Conservation (phyloP, 2,888 invertebrate genomes). For the Criorhina ranunculi region DNA sequence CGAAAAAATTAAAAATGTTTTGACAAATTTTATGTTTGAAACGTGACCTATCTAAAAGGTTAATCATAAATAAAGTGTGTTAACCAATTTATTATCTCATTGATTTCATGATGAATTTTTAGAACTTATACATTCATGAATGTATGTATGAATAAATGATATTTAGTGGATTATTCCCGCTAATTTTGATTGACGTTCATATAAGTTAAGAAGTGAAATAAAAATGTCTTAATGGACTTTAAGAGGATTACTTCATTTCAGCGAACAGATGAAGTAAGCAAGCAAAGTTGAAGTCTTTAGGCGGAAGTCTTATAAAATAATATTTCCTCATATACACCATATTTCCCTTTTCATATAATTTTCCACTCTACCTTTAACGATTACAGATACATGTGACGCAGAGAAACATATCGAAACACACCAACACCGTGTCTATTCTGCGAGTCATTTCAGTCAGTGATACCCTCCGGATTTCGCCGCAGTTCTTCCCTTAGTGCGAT, state of each 20-base stretch:
- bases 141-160: not conserved
- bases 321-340: too few relatives aligned
- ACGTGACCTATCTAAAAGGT: slow-evolving; percentile 33
- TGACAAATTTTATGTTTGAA: slow-evolving; percentile 24
- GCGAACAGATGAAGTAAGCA: not conserved
- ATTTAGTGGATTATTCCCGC: slow-evolving; percentile 4
- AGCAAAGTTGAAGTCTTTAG: not conserved
- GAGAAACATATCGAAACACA: too few relatives aligned
- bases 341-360: too few relatives aligned
- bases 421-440: too few relatives aligned
- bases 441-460: too few relatives aligned
- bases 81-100: slow-evolving; percentile 18
- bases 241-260: slow-evolving; percentile 7
- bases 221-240: slow-evolving; percentile 1
- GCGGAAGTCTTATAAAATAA: too few relatives aligned
- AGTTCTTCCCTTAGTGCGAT: too few relatives aligned
- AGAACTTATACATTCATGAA: not conserved
- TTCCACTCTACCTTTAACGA: too few relatives aligned
- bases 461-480: too few relatives aligned
- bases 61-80: slow-evolving; percentile 33
- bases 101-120: slow-evolving; percentile 32
- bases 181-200: slow-evolving; percentile 10
- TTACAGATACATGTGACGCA: too few relatives aligned
- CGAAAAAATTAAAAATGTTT: slow-evolving; percentile 24
- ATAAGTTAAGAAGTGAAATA: not conserved